A percentile compares a stretch with the other conserved stretches of the same genome.
Evolutionary conservation across 2,113 vertebrate genomes (phyloP).

Genomic region (Corvus hawaiiensis): DNA sequence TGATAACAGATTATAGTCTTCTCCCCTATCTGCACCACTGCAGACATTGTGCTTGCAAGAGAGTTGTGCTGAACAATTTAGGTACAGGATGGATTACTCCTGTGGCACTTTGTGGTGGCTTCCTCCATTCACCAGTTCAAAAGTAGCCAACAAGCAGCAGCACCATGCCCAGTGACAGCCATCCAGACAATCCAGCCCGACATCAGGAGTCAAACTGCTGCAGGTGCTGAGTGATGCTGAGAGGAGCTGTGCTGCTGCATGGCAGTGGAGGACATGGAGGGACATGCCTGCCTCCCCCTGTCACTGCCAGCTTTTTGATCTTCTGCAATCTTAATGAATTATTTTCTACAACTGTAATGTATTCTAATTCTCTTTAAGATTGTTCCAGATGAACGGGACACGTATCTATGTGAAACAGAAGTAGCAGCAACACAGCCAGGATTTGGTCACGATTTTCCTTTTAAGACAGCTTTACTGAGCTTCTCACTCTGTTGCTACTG

Average conservation of each 20-base stretch:
- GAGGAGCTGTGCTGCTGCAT: not conserved
- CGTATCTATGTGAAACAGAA: not conserved
- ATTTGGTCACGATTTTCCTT: not conserved
- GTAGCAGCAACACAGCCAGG: not conserved
- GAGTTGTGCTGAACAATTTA: not conserved
- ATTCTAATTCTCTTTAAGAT: not conserved
- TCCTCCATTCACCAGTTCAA: not conserved
- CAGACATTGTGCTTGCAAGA: not conserved
- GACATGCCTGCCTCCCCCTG: not conserved
- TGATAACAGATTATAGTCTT: slow-evolving; percentile 43
- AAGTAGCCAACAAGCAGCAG: not conserved
- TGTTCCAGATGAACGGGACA: not conserved
- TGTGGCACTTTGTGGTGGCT: not conserved
- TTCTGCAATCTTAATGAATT: not conserved
- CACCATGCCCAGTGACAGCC: not conserved
- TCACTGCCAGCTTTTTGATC: not conserved
- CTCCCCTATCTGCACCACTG: slow-evolving; percentile 18
- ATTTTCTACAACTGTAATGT: not conserved
- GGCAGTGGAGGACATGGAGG: not conserved
- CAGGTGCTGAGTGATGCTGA: not conserved
- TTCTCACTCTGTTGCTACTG: not conserved
- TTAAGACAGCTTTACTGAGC: not conserved
- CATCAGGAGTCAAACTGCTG: not conserved
- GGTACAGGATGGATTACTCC: not conserved
- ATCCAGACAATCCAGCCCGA: not conserved